Percentiles rank a stretch among this genome's conserved stretches.
Evolutionary conservation across 2,797 vertebrate species (phyloP).

Genomic region (Kryptopterus vitreolus): DNA sequence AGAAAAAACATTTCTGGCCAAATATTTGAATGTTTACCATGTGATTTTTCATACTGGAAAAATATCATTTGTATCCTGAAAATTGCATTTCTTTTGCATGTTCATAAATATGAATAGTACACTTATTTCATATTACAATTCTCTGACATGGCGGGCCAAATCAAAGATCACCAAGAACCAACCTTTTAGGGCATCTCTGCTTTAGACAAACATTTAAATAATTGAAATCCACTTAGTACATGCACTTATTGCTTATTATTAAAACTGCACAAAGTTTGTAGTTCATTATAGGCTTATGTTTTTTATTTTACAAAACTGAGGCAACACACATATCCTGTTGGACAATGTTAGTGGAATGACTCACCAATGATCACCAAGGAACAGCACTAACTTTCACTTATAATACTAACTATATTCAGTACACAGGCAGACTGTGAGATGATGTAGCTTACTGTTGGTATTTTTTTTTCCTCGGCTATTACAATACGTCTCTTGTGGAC

Average conservation of each 20-base stretch:
- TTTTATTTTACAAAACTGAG: not conserved
- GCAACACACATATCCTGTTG: not conserved
- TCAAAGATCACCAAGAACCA: no score
- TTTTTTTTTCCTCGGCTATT: not conserved
- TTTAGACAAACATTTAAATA: not conserved
- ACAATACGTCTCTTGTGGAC: not conserved
- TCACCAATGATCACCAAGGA: not conserved
- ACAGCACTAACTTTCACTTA: not conserved
- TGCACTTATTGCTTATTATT: not conserved
- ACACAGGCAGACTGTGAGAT: not conserved
- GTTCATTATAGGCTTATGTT: no score
- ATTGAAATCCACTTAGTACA: not conserved
- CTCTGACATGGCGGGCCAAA: not conserved
- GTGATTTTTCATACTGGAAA: not conserved
- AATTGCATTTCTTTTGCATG: not conserved
- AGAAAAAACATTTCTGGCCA: not conserved
- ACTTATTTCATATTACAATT: not conserved
- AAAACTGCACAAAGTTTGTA: not conserved
- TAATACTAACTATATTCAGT: not conserved
- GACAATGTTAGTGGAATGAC: not conserved
- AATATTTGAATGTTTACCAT: not conserved
- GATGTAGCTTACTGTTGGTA: not conserved
- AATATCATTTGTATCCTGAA: not conserved
- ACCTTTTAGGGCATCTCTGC: no score
- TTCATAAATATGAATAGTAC: not conserved